Evolutionary conservation across 2,797 vertebrate species (phyloP).

Genomic region (Thaleichthys pacificus): DNA sequence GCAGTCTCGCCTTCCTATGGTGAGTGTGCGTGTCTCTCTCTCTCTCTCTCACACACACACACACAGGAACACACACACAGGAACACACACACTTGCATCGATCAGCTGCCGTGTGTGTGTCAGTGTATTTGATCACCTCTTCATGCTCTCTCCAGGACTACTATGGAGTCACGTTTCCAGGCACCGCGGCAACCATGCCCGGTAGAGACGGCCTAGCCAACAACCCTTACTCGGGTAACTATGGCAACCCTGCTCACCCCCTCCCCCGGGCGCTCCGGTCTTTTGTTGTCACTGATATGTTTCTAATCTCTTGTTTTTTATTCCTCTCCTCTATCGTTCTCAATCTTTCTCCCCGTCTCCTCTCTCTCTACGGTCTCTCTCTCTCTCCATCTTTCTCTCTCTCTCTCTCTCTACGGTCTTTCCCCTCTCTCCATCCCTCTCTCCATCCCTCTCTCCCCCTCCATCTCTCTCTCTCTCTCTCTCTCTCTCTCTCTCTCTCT

Average conservation of each 20-base stretch:
- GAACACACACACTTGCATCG: neutral
- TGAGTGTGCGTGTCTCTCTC: constrained; percentile 65
- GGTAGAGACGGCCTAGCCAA: constrained; percentile 90
- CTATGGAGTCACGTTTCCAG: constrained; percentile 95
- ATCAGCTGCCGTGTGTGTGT: neutral
- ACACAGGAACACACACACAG: neutral
- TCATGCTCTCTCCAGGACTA: constrained; percentile 83
- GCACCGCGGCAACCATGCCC: constrained; percentile 84
- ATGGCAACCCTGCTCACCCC: neutral
- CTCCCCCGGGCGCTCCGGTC: neutral
- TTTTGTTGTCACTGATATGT: too few species aligned
- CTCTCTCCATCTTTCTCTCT: neutral
- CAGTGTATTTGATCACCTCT: neutral
- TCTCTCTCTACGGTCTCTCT: neutral
- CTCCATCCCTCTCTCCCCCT: neutral
- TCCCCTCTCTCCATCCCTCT: neutral
- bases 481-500: neutral
- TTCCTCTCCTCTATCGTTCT: neutral
- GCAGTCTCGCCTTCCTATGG: constrained; percentile 94
- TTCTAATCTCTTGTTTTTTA: too few species aligned
- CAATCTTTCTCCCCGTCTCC: too few species aligned
- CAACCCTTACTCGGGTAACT: constrained; percentile 90
- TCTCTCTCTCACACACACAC: neutral
- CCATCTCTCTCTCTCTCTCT: neutral
- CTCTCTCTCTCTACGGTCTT: neutral